Evolutionary conservation across 2,797 vertebrate genomes (phyloP).

Genomic region (Arnoldichthys spilopterus): DNA sequence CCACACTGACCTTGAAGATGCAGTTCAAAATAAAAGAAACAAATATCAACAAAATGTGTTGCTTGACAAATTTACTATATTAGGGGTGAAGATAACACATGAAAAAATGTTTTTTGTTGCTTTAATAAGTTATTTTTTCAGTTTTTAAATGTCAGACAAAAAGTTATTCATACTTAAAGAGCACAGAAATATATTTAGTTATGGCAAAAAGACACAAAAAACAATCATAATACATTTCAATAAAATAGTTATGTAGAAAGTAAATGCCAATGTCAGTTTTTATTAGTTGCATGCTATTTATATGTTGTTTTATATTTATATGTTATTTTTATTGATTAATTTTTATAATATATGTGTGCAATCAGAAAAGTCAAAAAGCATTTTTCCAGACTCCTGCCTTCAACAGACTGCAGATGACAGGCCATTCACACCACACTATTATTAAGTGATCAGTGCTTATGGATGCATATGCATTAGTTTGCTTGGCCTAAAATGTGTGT

Average conservation of each 20-base stretch:
- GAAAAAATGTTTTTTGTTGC: too few relatives aligned
- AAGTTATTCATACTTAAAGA: not conserved
- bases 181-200: not conserved
- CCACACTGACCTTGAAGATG: too few relatives aligned
- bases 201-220: not conserved
- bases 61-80: too few relatives aligned
- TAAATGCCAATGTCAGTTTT: not conserved
- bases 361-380: not conserved
- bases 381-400: not conserved
- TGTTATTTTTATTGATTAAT: too few relatives aligned
- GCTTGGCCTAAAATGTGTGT: not conserved
- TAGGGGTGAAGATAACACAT: too few relatives aligned
- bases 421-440: constrained; percentile 6
- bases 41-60: too few relatives aligned
- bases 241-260: not conserved
- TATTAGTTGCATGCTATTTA: not conserved
- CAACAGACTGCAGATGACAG: constrained; percentile 17
- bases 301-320: too few relatives aligned
- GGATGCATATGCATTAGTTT: constrained; percentile 25
- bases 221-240: not conserved
- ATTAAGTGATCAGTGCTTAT: not conserved
- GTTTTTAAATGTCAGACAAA: not conserved
- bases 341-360: too few relatives aligned
- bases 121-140: not conserved
- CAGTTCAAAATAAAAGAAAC: too few relatives aligned